Conservation (phyloP, 2,113 vertebrate species). For the Odontesthes bonariensis region DNA sequence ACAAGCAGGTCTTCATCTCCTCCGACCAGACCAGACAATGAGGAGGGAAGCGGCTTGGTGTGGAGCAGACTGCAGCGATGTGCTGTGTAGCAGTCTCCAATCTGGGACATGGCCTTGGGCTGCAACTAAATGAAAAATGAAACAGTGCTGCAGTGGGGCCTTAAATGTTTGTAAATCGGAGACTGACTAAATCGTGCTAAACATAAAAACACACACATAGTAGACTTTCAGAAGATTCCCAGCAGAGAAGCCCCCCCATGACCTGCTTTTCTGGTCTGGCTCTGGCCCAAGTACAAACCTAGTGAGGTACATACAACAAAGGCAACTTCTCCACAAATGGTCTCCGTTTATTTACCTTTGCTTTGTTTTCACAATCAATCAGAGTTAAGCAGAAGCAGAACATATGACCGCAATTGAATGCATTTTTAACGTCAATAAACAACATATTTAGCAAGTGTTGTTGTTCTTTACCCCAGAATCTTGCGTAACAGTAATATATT, state of each 20-base stretch:
- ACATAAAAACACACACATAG: conserved; percentile 74
- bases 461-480: conserved; percentile 72
- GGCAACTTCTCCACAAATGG: conserved; percentile 40
- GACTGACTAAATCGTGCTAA: conserved; percentile 73
- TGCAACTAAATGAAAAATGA: conserved; percentile 81
- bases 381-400: conserved; percentile 46
- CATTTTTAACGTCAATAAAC: conserved; percentile 76
- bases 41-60: conserved; percentile 67
- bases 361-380: conserved; percentile 69
- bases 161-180: conserved; percentile 80
- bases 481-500: conserved; percentile 77
- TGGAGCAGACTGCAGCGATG: conserved; percentile 58
- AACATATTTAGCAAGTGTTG: conserved; percentile 75
- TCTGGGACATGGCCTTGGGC: conserved; percentile 78
- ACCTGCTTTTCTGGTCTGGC: conserved; percentile 60
- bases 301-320: conserved; percentile 58
- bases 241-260: conserved; percentile 67
- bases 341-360: conserved; percentile 62
- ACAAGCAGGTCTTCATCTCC: conserved; percentile 77
- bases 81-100: conserved; percentile 68
- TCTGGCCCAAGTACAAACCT: conserved; percentile 53
- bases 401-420: conserved; percentile 60
- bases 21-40: conserved; percentile 76
- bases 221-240: conserved; percentile 71
- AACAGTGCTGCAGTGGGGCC: conserved; percentile 67